phyloP scores from a whole-genome alignment of 2,888 invertebrate genomes.

The Eilema griseolum region DNA sequence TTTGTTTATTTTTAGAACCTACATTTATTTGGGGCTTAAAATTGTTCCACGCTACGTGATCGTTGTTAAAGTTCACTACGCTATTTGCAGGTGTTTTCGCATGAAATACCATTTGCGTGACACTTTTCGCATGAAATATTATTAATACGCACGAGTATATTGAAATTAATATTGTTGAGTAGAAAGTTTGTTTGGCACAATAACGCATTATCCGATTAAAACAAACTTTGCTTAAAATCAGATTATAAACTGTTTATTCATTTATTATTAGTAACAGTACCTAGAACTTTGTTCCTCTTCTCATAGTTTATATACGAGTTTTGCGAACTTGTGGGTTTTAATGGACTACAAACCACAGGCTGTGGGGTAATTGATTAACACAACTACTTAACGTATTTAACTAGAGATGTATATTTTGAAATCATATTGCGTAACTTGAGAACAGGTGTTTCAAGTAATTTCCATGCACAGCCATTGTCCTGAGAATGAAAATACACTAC shows the following conservation, averaged over 20 bases:
- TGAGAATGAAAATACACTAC: background rate
- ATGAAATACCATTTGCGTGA: background rate
- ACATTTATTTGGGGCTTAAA: background rate
- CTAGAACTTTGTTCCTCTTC: constrained; percentile 5
- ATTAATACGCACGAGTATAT: background rate
- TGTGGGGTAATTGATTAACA: background rate
- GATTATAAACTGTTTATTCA: constrained; percentile 5
- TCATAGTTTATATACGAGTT: background rate
- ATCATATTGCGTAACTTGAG: background rate
- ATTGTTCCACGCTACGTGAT: background rate
- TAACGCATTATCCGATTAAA: constrained; percentile 6
- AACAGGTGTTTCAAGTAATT: background rate
- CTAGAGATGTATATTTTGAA: background rate
- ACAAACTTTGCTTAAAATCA: constrained; percentile 3
- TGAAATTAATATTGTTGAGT: constrained; percentile 2
- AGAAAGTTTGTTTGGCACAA: constrained; percentile 1
- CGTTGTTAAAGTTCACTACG: background rate
- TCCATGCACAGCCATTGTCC: background rate
- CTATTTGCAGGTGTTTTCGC: background rate
- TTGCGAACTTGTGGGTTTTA: constrained; percentile 1
- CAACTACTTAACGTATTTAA: background rate
- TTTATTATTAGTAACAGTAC: constrained; percentile 5
- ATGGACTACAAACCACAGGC: background rate
- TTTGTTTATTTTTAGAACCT: background rate
- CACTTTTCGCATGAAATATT: background rate